Percentiles rank a stretch among this genome's conserved stretches.
These are phyloP conservation scores for Pao palembangensis DNA, from an alignment of 2,113 vertebrate genomes.

Conservation along the genomic window DNA sequence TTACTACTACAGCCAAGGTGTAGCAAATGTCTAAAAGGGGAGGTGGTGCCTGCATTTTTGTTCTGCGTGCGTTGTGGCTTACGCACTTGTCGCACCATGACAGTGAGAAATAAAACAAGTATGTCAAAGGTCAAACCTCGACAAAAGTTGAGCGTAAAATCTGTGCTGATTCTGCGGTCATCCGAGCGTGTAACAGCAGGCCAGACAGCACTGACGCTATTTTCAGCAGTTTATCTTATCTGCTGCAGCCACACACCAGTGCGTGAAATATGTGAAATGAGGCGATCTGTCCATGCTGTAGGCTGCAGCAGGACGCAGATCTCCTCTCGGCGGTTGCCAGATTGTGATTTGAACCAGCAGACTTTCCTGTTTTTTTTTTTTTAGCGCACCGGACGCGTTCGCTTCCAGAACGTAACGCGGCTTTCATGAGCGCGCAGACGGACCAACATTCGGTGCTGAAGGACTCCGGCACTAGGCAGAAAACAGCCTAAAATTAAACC, in stretches of 20 bases:
- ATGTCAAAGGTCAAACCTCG: no score
- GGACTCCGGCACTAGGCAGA: background rate
- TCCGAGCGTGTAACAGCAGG: background rate
- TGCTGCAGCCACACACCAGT: background rate
- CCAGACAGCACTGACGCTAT: background rate
- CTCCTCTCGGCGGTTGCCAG: constrained; percentile 25
- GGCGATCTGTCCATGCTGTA: background rate
- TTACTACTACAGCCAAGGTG: no score
- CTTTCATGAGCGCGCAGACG: no score
- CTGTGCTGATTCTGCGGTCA: no score
- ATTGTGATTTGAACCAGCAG: constrained; percentile 43
- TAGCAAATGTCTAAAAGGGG: no score
- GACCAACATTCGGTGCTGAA: background rate
- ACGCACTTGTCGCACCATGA: no score
- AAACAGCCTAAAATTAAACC: background rate
- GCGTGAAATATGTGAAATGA: background rate
- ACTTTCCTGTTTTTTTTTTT: no score
- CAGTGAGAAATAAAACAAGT: no score
- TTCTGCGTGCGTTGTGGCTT: no score
- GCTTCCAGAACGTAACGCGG: no score
- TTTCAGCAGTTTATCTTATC: constrained; percentile 5
- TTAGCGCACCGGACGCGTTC: background rate
- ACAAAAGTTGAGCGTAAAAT: no score
- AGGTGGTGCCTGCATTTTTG: no score
- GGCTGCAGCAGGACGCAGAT: constrained; percentile 49